A percentile compares a stretch with the other conserved stretches of the same genome.
Conservation (phyloP, 1,140 invertebrate species). For the Drosophila neocordata region DNA sequence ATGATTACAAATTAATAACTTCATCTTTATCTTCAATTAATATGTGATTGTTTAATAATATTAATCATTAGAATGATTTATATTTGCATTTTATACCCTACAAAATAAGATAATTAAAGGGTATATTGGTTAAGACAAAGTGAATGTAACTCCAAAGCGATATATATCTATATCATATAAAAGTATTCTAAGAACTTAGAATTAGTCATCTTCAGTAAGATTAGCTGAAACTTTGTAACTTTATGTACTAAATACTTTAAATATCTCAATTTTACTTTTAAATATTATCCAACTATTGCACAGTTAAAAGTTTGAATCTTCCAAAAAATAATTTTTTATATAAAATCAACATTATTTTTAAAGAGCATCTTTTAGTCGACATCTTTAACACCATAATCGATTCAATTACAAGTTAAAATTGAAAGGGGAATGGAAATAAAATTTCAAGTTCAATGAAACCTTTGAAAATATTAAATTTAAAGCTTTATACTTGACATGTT, state of each 20-base stretch:
- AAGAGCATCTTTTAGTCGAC: not conserved
- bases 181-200: too few species aligned
- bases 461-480: not conserved
- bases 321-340: too few species aligned
- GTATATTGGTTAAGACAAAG: not conserved
- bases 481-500: not conserved
- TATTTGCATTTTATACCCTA: not conserved
- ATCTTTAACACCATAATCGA: not conserved
- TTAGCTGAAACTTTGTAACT: too few species aligned
- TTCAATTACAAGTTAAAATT: constrained; percentile 22
- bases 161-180: too few species aligned
- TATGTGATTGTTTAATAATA: constrained; percentile 8
- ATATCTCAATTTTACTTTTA: too few species aligned
- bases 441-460: constrained; percentile 59
- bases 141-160: too few species aligned
- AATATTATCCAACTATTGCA: too few species aligned
- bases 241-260: too few species aligned
- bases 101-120: not conserved
- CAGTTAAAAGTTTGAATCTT: too few species aligned
- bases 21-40: constrained; percentile 30
- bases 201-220: too few species aligned
- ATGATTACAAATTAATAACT: constrained; percentile 46
- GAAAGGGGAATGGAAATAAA: constrained; percentile 44
- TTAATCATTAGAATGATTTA: constrained; percentile 8
- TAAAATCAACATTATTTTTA: too few species aligned